These are phyloP conservation scores for Rhynchopsitta pachyrhyncha DNA, from an alignment of 2,113 vertebrate genomes.

Conservation along the genomic window DNA sequence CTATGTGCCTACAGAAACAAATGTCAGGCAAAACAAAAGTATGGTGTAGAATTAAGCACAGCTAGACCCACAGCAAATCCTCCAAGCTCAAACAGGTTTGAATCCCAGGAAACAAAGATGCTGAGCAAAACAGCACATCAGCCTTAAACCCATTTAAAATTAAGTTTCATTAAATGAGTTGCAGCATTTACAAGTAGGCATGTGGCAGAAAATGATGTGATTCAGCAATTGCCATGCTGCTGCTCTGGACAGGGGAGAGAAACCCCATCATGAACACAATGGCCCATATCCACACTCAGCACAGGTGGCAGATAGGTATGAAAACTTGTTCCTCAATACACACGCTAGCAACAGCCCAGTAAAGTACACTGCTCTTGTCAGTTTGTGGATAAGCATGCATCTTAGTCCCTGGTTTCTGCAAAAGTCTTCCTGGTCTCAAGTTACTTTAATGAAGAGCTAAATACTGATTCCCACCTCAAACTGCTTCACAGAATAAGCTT, in stretches of 20 bases:
- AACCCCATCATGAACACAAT: not conserved
- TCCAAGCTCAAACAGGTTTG: not conserved
- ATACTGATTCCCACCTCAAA: not conserved
- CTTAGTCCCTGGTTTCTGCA: rapidly evolving
- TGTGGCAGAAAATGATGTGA: not conserved
- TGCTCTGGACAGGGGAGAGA: not conserved
- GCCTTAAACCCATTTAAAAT: not conserved
- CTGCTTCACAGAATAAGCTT: not conserved
- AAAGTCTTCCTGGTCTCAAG: not conserved
- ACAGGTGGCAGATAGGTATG: not conserved
- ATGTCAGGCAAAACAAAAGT: not conserved
- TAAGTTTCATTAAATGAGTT: not conserved
- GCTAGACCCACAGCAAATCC: not conserved
- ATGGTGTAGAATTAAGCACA: not conserved
- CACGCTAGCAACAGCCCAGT: not conserved
- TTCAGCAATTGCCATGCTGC: not conserved
- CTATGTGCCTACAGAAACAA: not conserved
- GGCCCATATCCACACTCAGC: rapidly evolving
- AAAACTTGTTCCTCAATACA: not conserved
- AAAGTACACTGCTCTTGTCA: rapidly evolving
- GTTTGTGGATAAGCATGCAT: rapidly evolving
- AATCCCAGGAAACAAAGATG: not conserved
- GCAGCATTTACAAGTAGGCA: not conserved
- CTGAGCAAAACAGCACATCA: not conserved
- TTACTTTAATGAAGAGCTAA: not conserved